Evolutionary conservation across 2,888 invertebrate genomes (phyloP).

Genomic region (Elysia crispata): DNA sequence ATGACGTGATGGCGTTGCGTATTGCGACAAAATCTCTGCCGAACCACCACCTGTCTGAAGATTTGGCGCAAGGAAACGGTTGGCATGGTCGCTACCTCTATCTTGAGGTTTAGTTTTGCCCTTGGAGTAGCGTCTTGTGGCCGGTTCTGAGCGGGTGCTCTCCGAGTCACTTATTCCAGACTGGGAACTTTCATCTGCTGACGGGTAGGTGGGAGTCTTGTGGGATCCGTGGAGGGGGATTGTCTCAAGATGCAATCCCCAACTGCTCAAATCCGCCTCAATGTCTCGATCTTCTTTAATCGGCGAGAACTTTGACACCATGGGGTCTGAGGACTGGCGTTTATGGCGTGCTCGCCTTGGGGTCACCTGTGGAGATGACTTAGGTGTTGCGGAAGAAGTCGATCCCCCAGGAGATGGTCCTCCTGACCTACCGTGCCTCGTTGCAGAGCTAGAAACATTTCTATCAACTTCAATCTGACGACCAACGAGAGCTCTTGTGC

Average conservation of each 20-base stretch:
- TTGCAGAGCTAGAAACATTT: conserved; percentile 46
- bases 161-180: conserved; percentile 72
- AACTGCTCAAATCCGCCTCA: conserved; percentile 73
- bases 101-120: conserved; percentile 51
- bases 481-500: conserved; percentile 48
- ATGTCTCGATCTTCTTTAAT: conserved; percentile 79
- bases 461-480: conserved; percentile 45
- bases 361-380: conserved; percentile 74
- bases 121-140: conserved; percentile 59
- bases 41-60: conserved; percentile 54
- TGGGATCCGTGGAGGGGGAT: too few species aligned
- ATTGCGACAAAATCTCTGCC: conserved; percentile 50
- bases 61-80: background rate
- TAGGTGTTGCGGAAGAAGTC: conserved; percentile 53
- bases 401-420: conserved; percentile 51
- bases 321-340: conserved; percentile 80
- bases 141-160: conserved; percentile 72
- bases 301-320: conserved; percentile 80
- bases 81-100: background rate
- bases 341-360: conserved; percentile 77
- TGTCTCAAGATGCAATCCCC: too few species aligned
- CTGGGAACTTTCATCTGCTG: conserved; percentile 71
- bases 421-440: conserved; percentile 53
- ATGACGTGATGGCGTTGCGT: background rate
- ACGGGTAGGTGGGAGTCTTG: conserved; percentile 54